These are phyloP conservation scores for fruit fly (Drosophila melanogaster) DNA, from an alignment of 1,140 invertebrate species.

Conservation along the genomic window DNA sequence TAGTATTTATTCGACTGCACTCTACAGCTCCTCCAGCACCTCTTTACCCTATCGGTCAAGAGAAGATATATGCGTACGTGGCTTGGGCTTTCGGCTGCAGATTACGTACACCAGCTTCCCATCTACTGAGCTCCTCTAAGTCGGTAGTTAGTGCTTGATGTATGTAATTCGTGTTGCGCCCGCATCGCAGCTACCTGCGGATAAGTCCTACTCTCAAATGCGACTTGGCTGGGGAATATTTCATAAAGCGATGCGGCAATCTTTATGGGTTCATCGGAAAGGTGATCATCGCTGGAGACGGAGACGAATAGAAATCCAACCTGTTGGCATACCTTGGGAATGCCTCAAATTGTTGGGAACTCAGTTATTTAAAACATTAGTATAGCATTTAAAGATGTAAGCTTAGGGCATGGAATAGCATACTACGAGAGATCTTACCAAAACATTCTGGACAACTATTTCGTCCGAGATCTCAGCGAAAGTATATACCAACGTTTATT, in stretches of 20 bases:
- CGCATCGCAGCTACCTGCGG: constrained; percentile 73
- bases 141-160: constrained; percentile 82
- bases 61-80: constrained; percentile 74
- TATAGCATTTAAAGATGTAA: constrained; percentile 1
- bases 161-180: constrained; percentile 82
- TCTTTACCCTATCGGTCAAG: constrained; percentile 58
- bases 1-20: constrained; percentile 1
- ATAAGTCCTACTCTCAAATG: constrained; percentile 29
- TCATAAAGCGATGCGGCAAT: constrained; percentile 76
- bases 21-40: not conserved
- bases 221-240: constrained; percentile 51
- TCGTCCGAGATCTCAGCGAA: too few relatives aligned
- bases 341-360: constrained; percentile 41
- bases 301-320: constrained; percentile 61
- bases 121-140: constrained; percentile 50
- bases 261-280: constrained; percentile 80
- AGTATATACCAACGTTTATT: too few relatives aligned
- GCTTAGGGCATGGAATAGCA: not conserved
- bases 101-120: constrained; percentile 60
- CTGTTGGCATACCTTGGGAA: constrained; percentile 62
- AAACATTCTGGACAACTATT: not conserved
- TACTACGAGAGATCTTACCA: not conserved
- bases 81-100: constrained; percentile 64
- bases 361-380: constrained; percentile 25
- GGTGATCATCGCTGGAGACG: constrained; percentile 63